Evolutionary conservation across 1,140 invertebrate genomes (phyloP).

Genomic region (Lepidotrigona ventralis): DNA sequence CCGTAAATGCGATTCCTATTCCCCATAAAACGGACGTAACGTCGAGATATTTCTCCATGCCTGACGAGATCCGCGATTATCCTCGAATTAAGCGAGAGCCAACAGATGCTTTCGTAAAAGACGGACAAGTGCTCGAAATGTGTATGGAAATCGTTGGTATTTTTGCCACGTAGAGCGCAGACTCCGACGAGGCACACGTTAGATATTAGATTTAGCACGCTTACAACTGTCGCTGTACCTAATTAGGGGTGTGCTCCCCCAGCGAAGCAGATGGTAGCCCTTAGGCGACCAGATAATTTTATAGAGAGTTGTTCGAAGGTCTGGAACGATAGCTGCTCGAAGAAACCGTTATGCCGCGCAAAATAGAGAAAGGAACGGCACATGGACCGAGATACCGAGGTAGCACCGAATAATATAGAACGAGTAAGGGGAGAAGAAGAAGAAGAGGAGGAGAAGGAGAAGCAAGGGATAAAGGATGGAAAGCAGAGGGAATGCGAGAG

Average conservation of each 20-base stretch:
- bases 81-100: not conserved
- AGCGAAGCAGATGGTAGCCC: constrained; percentile 77
- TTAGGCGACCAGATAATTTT: constrained; percentile 75
- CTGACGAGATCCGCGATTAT: constrained; percentile 30
- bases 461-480: constrained; percentile 36
- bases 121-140: constrained; percentile 13
- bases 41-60: constrained; percentile 6
- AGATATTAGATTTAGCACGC: constrained; percentile 76
- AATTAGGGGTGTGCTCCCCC: constrained; percentile 72
- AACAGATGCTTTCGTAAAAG: not conserved
- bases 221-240: constrained; percentile 75
- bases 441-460: not conserved
- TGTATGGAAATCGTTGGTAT: constrained; percentile 47
- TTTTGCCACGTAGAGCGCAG: constrained; percentile 51
- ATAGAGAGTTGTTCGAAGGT: constrained; percentile 51
- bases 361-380: not conserved
- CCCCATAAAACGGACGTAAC: not conserved
- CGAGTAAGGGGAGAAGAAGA: not conserved
- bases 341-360: not conserved
- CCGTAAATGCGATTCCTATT: not conserved
- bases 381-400: no score
- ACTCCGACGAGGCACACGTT: constrained; percentile 46
- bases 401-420: not conserved
- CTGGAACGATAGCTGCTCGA: constrained; percentile 23
- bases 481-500: constrained; percentile 7